Evolutionary conservation across 2,888 invertebrate species (phyloP), one percentile per base, ranked within the genome.

Genomic region (Arrhopalites spinosus): DNA sequence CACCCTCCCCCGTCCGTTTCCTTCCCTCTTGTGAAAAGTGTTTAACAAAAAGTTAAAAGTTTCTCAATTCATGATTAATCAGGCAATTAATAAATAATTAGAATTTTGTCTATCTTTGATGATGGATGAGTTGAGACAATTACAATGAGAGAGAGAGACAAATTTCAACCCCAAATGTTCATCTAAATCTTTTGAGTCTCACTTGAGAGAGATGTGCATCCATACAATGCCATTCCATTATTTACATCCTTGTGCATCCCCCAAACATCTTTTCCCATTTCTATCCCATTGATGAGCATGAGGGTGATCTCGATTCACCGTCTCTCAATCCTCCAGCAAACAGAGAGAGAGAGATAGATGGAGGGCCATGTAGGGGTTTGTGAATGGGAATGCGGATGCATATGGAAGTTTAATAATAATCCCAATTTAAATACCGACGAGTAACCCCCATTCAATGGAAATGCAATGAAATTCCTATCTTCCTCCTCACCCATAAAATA

Each of bases 381-480:
- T 36, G 36, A 36, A 36, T 64, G 64, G n/a, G n/a, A 29, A 29
- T 68, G 47, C 29, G 50, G 53, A 50, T 50, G 69, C 50, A 69
- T 27, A 27, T 69, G 69, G 69, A 69, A 69, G 27, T 67, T 72
- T 75, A n/a, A n/a, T n/a, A 72, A 76, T 76, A 76, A 76, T 76
- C 73, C 76, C 73, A 76, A 76, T 76, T 76, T 76, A 76, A 76
- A 76, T 76, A 73, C 73, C 76, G 66, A 66, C 66, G 43, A 30
- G 43, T 66, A 45, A 20, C 43, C 45, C 36, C 30, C 45, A 36
- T 36, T 36, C 64, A 30, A 20, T 66, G 17, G 5, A 17, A 2
- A 36, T 36, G 11, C 20, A 59, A 59, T 59, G 27, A 59, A 59
- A 59, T 59, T 59, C 64, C 64, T 17, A 30, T 36, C 30, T 29